These are phyloP conservation scores for Psittacus erithacus DNA, from an alignment of 2,113 vertebrate genomes.

Conservation along the genomic window DNA sequence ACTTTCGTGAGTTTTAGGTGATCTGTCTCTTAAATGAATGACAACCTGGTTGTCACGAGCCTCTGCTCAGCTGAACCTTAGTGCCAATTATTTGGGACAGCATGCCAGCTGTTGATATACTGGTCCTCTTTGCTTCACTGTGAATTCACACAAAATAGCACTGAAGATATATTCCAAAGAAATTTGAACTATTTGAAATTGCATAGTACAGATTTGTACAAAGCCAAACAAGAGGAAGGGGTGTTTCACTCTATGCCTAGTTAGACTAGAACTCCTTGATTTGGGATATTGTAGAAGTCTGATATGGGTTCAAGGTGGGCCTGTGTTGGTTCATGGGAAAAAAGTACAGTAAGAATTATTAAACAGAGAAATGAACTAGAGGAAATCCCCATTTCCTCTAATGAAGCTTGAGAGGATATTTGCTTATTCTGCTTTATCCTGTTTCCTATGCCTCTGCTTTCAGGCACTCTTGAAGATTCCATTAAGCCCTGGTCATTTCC, in stretches of 20 bases:
- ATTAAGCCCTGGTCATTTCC: neutral
- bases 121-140: neutral
- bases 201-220: neutral
- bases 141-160: neutral
- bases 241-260: neutral
- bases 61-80: neutral
- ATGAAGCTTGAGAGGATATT: neutral
- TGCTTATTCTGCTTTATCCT: neutral
- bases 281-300: neutral
- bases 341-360: neutral
- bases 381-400: neutral
- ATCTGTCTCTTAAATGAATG: neutral
- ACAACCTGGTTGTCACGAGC: neutral
- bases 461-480: neutral
- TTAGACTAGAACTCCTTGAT: neutral
- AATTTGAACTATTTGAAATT: neutral
- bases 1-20: neutral
- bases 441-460: neutral
- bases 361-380: neutral
- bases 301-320: neutral
- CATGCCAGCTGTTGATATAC: fast-evolving
- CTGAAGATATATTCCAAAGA: neutral
- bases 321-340: neutral
- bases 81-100: neutral
- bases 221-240: neutral